Evolutionary conservation across 1,140 invertebrate species (phyloP).

Genomic region (Stegodyphus mimosarum): DNA sequence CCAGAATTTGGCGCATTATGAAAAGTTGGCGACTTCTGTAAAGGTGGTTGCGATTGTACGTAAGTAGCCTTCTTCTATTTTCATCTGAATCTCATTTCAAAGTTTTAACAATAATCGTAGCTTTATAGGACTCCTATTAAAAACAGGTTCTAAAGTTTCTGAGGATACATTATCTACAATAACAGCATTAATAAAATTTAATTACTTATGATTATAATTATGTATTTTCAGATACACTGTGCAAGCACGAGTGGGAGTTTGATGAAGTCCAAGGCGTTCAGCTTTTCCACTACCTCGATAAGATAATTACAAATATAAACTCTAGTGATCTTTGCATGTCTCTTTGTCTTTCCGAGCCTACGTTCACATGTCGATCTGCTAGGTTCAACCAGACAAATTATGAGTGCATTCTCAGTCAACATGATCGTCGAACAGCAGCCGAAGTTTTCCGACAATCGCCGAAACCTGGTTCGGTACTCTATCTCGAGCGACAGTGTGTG

Average conservation of each 20-base stretch:
- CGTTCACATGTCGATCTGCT: slow-evolving; percentile 67
- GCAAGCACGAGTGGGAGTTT: slow-evolving; percentile 49
- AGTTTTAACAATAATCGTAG: background rate
- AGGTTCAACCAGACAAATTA: slow-evolving; percentile 67
- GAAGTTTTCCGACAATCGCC: slow-evolving; percentile 66
- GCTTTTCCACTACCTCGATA: slow-evolving; percentile 36
- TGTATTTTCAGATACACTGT: background rate
- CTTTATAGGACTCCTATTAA: background rate
- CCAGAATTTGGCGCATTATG: no score
- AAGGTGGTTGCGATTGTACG: background rate
- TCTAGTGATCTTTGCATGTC: slow-evolving; percentile 13
- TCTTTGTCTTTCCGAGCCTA: slow-evolving; percentile 15
- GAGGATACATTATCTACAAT: no score
- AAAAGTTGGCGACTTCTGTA: no score
- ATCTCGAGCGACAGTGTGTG: slow-evolving; percentile 70
- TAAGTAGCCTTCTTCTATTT: background rate
- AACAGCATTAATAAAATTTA: no score
- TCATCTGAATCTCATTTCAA: background rate
- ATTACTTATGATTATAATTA: background rate
- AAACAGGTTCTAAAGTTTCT: background rate
- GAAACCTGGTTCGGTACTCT: slow-evolving; percentile 66
- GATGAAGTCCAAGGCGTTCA: slow-evolving; percentile 36
- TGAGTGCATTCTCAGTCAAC: slow-evolving; percentile 68
- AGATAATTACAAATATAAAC: background rate
- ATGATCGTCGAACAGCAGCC: slow-evolving; percentile 67